A percentile compares a stretch with the other conserved stretches of the same genome.
Evolutionary conservation across 2,113 vertebrate genomes (phyloP).

Genomic region (Garra rufa): DNA sequence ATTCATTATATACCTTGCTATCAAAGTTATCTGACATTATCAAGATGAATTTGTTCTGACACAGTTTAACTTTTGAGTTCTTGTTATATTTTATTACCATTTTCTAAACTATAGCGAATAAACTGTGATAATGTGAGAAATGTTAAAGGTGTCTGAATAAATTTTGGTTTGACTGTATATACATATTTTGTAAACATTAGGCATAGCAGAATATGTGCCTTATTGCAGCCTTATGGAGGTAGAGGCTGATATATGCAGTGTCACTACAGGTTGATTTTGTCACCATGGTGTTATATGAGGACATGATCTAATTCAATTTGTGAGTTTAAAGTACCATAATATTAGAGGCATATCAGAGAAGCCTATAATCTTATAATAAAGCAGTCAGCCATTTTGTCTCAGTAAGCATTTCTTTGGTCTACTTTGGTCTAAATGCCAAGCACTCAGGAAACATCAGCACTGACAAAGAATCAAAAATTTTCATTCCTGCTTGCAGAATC

Average conservation of each 20-base stretch:
- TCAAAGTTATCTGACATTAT: no score
- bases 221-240: background rate
- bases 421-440: slow-evolving; percentile 28
- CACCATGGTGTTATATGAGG: background rate
- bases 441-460: slow-evolving; percentile 11
- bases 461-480: background rate
- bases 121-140: no score
- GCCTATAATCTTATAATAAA: background rate
- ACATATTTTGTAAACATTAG: background rate
- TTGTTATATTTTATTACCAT: no score
- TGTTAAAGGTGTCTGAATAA: no score
- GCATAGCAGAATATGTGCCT: background rate
- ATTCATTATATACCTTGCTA: no score
- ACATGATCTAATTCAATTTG: background rate
- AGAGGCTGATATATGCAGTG: background rate
- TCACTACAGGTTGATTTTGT: background rate
- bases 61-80: no score
- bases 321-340: background rate
- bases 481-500: background rate
- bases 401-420: background rate
- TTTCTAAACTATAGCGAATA: no score
- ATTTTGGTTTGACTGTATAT: no score
- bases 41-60: no score
- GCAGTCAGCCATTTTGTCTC: background rate
- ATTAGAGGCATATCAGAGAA: background rate